A percentile compares a stretch with the other conserved stretches of the same genome.
Evolutionary conservation across 2,797 vertebrate species (phyloP).

Genomic region (Pangasius mekongensis): DNA sequence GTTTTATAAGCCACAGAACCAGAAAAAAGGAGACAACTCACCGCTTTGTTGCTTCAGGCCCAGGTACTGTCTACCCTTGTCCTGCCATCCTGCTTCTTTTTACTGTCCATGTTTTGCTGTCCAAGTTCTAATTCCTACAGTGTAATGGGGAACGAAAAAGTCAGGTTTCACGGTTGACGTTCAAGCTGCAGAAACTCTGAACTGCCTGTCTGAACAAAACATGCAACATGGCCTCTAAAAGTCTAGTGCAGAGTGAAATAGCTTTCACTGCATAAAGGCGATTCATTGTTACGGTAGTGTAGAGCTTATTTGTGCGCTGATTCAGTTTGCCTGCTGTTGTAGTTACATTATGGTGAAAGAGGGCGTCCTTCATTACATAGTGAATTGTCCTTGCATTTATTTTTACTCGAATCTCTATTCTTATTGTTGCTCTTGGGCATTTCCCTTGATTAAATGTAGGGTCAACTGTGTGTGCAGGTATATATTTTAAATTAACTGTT

Average conservation of each 20-base stretch:
- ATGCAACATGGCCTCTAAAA: neutral
- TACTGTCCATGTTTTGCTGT: neutral
- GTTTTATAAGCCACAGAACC: neutral
- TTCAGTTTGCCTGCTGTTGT: neutral
- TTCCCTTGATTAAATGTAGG: slow-evolving; percentile 8
- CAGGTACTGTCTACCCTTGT: neutral
- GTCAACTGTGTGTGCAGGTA: neutral
- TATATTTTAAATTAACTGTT: neutral
- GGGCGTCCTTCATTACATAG: slow-evolving; percentile 4
- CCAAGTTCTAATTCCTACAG: neutral
- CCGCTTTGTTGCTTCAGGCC: neutral
- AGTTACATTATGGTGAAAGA: neutral
- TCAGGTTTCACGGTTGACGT: neutral
- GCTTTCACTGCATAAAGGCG: neutral
- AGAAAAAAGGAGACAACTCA: neutral
- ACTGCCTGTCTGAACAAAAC: neutral
- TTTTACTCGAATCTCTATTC: slow-evolving; percentile 20
- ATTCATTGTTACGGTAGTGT: neutral
- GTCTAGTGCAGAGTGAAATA: neutral
- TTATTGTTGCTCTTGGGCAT: slow-evolving; percentile 6
- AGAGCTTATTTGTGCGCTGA: neutral
- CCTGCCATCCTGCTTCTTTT: neutral
- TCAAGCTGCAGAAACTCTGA: neutral
- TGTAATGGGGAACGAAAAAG: neutral
- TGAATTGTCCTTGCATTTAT: slow-evolving; percentile 21